Base-by-base conservation (phyloP, 2,888 invertebrate genomes). In the Parnassius smintheus region DNA sequence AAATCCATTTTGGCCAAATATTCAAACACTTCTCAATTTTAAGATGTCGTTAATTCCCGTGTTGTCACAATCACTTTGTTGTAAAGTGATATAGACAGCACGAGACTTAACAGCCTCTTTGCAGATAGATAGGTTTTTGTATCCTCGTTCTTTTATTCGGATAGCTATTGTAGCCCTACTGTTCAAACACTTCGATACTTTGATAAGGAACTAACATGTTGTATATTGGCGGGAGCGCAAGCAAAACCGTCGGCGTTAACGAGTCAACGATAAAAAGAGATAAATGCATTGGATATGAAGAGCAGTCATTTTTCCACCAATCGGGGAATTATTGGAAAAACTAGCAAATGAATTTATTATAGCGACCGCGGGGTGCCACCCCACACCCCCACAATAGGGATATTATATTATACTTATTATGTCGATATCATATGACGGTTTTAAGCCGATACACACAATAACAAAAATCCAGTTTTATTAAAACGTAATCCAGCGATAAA, bases 261-360 rank as follows among this genome's bases (percentile, higher is more conserved):
- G 48, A 63, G 66, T 64, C 58, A 73, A 74, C 75, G 86, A 75
- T 75, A 81, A 83, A 86, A 81, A 80, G 84, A 82, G 85, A 88
- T 81, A 77, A 82, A 80, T 75, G 74, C 66, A 69, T 66, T 71
- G 71, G 76, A 84, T 86, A 85, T 82, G 86, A 85, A 85, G 86
- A 88, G 85, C 84, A 85, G 82, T 81, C 83, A 88, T 91, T 91
- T 91, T 89, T 91, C 88, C 85, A 86, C 91, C 91, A 91, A 91
- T 91, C 78, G 88, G 75, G 82, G 76, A 82, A 91, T 90, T 90
- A 91, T 89, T 81, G 89, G 85, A 91, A 90, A 91, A 90, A 91
- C 90, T 91, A 89, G 77, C 85, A 88, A 88, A 90, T 90, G 86
- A 89, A 89, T 88, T 88, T 89, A 91, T 88, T 88, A 88, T 83